Evolutionary conservation across 2,888 invertebrate genomes (phyloP).

Genomic region (Caenorhabditis auriculariae): DNA sequence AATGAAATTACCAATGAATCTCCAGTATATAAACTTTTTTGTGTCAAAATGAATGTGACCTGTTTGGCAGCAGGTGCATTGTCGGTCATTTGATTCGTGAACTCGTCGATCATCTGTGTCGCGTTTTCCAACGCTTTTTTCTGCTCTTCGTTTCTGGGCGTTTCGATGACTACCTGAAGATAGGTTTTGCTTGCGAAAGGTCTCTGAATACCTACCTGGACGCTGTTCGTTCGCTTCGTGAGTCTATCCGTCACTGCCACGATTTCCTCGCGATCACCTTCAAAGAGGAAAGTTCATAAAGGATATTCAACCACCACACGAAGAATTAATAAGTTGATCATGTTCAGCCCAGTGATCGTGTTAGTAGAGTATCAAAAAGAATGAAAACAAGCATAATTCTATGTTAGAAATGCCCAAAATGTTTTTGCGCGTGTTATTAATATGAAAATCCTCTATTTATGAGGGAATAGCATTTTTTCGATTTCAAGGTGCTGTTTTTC

Average conservation of each 20-base stretch:
- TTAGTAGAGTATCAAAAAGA: too few relatives aligned
- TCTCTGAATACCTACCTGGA: too few relatives aligned
- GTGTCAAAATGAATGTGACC: constrained; percentile 5
- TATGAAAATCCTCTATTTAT: too few relatives aligned
- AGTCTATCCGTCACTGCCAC: constrained; percentile 64
- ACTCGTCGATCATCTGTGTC: constrained; percentile 58
- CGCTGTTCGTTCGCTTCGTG: constrained; percentile 64
- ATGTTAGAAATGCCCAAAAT: too few relatives aligned
- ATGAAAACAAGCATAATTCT: too few relatives aligned
- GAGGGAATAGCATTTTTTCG: too few relatives aligned
- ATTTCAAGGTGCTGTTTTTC: too few relatives aligned
- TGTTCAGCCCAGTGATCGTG: too few relatives aligned
- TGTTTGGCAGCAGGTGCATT: constrained; percentile 20
- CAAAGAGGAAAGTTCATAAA: constrained; percentile 8
- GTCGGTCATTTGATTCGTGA: constrained; percentile 37
- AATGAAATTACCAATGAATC: background rate
- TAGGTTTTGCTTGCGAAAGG: too few relatives aligned
- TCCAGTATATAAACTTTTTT: background rate
- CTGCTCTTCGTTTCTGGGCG: constrained; percentile 64
- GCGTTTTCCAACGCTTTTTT: constrained; percentile 63
- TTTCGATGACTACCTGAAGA: constrained; percentile 53
- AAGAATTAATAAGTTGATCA: background rate
- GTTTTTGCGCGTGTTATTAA: too few relatives aligned
- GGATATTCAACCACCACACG: background rate
- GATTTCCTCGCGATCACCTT: constrained; percentile 66